These are phyloP conservation scores for Bombus sylvicola DNA, from an alignment of 1,140 invertebrate genomes.

Conservation along the genomic window DNA sequence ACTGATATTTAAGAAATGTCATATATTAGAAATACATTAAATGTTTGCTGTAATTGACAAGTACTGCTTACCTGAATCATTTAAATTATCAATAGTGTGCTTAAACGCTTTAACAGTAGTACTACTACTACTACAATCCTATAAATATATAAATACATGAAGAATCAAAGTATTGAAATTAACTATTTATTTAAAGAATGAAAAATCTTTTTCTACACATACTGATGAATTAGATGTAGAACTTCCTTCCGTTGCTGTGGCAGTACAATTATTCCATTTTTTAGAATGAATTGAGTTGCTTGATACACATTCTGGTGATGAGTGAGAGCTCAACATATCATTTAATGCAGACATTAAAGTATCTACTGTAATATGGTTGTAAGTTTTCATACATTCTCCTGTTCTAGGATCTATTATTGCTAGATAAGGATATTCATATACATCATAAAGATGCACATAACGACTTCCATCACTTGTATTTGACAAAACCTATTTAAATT, in stretches of 20 bases:
- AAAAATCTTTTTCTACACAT: conserved; percentile 24
- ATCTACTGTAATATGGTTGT: conserved; percentile 82
- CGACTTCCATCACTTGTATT: conserved; percentile 87
- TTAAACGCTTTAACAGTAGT: conserved; percentile 65
- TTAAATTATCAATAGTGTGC: conserved; percentile 68
- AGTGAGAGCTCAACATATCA: conserved; percentile 79
- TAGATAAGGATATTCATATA: conserved; percentile 87
- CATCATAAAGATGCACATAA: conserved; percentile 89
- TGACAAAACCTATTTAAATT: conserved; percentile 84
- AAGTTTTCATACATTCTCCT: conserved; percentile 86
- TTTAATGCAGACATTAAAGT: conserved; percentile 78
- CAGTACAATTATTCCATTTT: conserved; percentile 65
- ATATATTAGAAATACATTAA: background rate
- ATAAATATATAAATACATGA: conserved; percentile 26
- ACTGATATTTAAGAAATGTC: background rate
- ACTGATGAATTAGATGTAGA: conserved; percentile 53
- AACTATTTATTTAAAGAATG: background rate
- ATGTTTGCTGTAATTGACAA: background rate
- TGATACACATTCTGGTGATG: conserved; percentile 78
- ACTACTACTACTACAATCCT: conserved; percentile 54
- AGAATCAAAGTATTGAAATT: conserved; percentile 8
- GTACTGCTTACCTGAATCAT: conserved; percentile 33
- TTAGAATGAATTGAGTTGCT: conserved; percentile 67
- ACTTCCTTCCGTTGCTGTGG: conserved; percentile 58
- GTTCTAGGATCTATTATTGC: conserved; percentile 90